phyloP scores from a whole-genome alignment of 1,140 invertebrate species.

The Saccostrea cuccullata region DNA sequence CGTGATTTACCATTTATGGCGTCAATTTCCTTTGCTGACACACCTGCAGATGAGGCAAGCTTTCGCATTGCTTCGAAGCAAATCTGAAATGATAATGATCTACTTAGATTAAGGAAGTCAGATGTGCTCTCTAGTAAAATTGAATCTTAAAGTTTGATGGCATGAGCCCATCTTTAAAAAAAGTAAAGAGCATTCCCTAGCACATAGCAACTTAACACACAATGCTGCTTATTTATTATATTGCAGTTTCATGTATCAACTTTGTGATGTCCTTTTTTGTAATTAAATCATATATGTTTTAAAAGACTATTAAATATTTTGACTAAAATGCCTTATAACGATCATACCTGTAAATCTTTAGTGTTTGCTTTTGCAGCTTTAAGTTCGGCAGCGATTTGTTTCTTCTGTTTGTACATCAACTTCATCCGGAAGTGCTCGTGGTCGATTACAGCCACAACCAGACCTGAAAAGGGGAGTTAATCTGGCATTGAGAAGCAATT shows the following conservation, averaged over 20 bases:
- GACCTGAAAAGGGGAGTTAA: slow-evolving; percentile 55
- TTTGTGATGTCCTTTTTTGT: too few species aligned
- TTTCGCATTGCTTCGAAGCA: slow-evolving; percentile 23
- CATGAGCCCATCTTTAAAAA: too few species aligned
- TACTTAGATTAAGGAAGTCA: too few species aligned
- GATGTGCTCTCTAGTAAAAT: too few species aligned
- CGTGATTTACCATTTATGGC: neutral
- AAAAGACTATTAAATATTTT: too few species aligned
- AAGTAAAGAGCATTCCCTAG: too few species aligned
- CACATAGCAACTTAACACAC: too few species aligned
- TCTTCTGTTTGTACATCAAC: slow-evolving; percentile 67
- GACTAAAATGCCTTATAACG: neutral
- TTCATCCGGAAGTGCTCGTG: slow-evolving; percentile 70
- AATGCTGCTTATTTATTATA: too few species aligned
- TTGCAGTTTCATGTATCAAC: too few species aligned
- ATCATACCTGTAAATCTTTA: slow-evolving; percentile 38
- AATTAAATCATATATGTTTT: too few species aligned
- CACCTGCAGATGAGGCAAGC: neutral
- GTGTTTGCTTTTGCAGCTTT: slow-evolving; percentile 29
- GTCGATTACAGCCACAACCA: slow-evolving; percentile 68
- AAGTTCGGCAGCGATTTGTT: slow-evolving; percentile 43
- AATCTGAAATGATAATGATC: neutral
- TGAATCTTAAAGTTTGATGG: too few species aligned
- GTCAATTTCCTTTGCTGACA: slow-evolving; percentile 19
- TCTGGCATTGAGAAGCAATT: neutral